These are phyloP conservation scores for Melanostoma mellinum DNA, from an alignment of 2,888 invertebrate genomes.

Conservation along the genomic window DNA sequence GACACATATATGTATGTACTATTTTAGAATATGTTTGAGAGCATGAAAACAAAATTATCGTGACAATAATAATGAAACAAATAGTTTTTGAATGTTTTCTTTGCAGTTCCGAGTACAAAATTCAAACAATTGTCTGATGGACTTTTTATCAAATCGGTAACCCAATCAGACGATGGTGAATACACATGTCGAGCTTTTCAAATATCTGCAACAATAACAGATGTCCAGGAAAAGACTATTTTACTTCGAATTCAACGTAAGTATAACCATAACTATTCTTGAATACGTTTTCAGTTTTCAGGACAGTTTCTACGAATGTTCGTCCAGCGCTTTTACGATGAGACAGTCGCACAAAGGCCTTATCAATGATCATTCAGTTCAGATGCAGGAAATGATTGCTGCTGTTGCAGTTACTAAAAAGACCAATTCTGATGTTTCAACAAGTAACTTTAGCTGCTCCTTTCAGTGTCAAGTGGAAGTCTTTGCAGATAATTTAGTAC, in stretches of 20 bases:
- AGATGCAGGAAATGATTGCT: too few relatives aligned
- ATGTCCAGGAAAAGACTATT: slow-evolving; percentile 83
- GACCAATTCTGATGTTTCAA: too few relatives aligned
- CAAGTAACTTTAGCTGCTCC: too few relatives aligned
- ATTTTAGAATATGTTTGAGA: background rate
- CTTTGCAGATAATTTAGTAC: too few relatives aligned
- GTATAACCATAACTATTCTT: slow-evolving; percentile 75
- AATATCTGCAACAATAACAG: slow-evolving; percentile 82
- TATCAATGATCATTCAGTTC: too few relatives aligned
- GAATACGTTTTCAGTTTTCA: too few relatives aligned
- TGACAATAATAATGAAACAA: slow-evolving; percentile 28
- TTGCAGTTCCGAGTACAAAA: slow-evolving; percentile 80
- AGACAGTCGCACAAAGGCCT: too few relatives aligned
- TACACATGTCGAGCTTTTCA: slow-evolving; percentile 85
- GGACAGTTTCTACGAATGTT: too few relatives aligned
- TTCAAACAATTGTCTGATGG: slow-evolving; percentile 83
- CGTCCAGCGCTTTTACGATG: too few relatives aligned
- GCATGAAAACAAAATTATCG: background rate
- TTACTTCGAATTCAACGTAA: slow-evolving; percentile 84
- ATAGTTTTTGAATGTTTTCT: slow-evolving; percentile 44
- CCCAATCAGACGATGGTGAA: slow-evolving; percentile 83
- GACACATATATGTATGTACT: too few relatives aligned
- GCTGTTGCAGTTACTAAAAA: too few relatives aligned
- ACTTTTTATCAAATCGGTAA: slow-evolving; percentile 84
- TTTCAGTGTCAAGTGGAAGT: too few relatives aligned